Percentiles rank a stretch among this genome's conserved stretches.
These are phyloP conservation scores for Ennomos fuscantarius DNA, from an alignment of 2,888 invertebrate species.

Conservation along the genomic window DNA sequence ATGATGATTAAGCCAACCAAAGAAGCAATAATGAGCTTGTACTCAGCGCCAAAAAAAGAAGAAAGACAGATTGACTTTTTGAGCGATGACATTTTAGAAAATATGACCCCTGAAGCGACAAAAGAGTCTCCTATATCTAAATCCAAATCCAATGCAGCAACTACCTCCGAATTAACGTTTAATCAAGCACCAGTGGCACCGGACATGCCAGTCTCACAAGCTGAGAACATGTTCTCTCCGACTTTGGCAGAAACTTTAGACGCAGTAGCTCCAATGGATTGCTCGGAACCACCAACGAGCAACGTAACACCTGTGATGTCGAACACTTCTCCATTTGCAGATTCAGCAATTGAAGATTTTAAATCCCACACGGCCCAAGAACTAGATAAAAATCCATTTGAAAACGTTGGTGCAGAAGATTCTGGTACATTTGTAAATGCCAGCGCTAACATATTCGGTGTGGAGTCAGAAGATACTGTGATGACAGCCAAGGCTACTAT, in stretches of 20 bases:
- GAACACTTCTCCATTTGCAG: slow-evolving; percentile 68
- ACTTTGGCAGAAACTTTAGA: slow-evolving; percentile 24
- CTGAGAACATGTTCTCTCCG: slow-evolving; percentile 24
- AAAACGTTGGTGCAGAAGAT: slow-evolving; percentile 46
- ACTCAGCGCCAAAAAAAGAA: slow-evolving; percentile 75
- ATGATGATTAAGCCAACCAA: slow-evolving; percentile 80
- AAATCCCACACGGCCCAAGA: slow-evolving; percentile 43
- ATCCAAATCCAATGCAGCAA: slow-evolving; percentile 39
- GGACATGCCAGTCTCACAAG: slow-evolving; percentile 20
- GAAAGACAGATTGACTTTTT: slow-evolving; percentile 83
- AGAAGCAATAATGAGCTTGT: slow-evolving; percentile 86
- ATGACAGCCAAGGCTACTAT: slow-evolving; percentile 43
- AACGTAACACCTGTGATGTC: slow-evolving; percentile 45
- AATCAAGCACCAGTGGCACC: slow-evolving; percentile 18
- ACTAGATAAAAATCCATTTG: slow-evolving; percentile 71
- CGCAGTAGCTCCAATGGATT: slow-evolving; percentile 65
- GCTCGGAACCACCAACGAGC: slow-evolving; percentile 58
- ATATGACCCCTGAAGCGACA: slow-evolving; percentile 48
- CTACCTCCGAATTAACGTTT: slow-evolving; percentile 22
- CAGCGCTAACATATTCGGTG: slow-evolving; percentile 53
- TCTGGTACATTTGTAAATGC: slow-evolving; percentile 40
- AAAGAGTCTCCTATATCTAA: slow-evolving; percentile 45
- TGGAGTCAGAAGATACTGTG: slow-evolving; percentile 49
- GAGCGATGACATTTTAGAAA: slow-evolving; percentile 83
- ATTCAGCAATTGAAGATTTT: slow-evolving; percentile 48